Evolutionary conservation across 2,888 invertebrate genomes (phyloP).

Genomic region (Prostheceraeus crozeri): DNA sequence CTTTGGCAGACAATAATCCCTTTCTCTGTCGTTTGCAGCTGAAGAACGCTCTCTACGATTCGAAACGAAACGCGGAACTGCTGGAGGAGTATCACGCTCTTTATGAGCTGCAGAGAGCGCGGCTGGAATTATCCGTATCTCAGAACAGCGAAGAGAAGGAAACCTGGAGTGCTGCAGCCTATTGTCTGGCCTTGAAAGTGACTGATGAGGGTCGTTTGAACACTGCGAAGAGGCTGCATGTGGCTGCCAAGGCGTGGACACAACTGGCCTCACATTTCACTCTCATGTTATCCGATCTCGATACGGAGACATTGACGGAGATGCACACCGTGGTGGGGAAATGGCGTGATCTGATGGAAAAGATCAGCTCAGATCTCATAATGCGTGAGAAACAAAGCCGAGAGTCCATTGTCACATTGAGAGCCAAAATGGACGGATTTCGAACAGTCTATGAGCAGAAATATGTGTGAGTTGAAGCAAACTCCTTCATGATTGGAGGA

Average conservation of each 20-base stretch:
- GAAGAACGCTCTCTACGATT: conserved; percentile 51
- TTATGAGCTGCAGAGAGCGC: conserved; percentile 54
- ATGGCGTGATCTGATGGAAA: conserved; percentile 43
- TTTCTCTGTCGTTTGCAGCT: conserved; percentile 49
- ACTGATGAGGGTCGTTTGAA: conserved; percentile 51
- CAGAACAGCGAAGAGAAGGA: conserved; percentile 52
- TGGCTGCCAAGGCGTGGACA: conserved; percentile 54
- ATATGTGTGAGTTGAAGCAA: too few species aligned
- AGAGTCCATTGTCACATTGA: too few species aligned
- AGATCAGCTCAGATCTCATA: too few species aligned
- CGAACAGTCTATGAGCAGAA: too few species aligned
- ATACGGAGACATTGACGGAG: conserved; percentile 46
- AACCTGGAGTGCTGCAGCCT: conserved; percentile 55
- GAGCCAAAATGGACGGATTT: too few species aligned
- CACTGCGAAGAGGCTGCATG: conserved; percentile 53
- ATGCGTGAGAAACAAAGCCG: too few species aligned
- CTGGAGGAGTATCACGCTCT: conserved; percentile 56
- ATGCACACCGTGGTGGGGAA: conserved; percentile 39
- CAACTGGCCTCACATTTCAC: conserved; percentile 55
- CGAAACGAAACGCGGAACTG: conserved; percentile 54
- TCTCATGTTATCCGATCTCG: conserved; percentile 53
- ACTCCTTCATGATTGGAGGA: too few species aligned
- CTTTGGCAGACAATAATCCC: too few species aligned
- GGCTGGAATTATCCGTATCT: conserved; percentile 49
- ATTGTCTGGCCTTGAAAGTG: conserved; percentile 55